Percentiles rank a stretch among this genome's conserved stretches.
Conservation (phyloP, 2,113 vertebrate genomes). For the Thymallus thymallus region DNA sequence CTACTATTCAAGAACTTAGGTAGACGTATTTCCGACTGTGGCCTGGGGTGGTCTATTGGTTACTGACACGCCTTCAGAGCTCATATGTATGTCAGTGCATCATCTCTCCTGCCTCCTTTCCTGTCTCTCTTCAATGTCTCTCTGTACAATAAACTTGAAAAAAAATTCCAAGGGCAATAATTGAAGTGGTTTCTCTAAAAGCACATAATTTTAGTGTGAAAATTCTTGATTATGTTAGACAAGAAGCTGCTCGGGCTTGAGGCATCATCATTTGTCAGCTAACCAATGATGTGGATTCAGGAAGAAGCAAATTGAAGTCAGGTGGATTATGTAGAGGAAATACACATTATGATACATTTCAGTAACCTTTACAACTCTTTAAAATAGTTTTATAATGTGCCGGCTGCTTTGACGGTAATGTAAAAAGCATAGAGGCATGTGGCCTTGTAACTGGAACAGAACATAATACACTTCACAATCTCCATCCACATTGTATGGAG, state of each 20-base stretch:
- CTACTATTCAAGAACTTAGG: too few relatives aligned
- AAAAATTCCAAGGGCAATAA: not conserved
- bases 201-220: not conserved
- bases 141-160: too few relatives aligned
- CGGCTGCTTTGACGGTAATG: not conserved
- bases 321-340: not conserved
- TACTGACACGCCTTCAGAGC: too few relatives aligned
- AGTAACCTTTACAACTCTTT: not conserved
- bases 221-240: not conserved
- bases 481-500: not conserved
- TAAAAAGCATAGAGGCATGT: not conserved
- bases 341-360: not conserved
- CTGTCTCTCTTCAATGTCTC: too few relatives aligned
- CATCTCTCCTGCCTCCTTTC: too few relatives aligned
- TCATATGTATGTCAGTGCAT: too few relatives aligned
- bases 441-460: constrained; percentile 1
- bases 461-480: not conserved
- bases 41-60: too few relatives aligned
- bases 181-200: not conserved
- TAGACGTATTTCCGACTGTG: too few relatives aligned
- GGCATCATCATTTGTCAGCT: not conserved
- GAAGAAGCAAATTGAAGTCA: not conserved
- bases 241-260: too few relatives aligned
- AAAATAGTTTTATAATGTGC: not conserved
- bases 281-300: not conserved